Evolutionary conservation across 64 coral and sea anemone species (phyloP).

Genomic region (Catalaphyllia jardinei): DNA sequence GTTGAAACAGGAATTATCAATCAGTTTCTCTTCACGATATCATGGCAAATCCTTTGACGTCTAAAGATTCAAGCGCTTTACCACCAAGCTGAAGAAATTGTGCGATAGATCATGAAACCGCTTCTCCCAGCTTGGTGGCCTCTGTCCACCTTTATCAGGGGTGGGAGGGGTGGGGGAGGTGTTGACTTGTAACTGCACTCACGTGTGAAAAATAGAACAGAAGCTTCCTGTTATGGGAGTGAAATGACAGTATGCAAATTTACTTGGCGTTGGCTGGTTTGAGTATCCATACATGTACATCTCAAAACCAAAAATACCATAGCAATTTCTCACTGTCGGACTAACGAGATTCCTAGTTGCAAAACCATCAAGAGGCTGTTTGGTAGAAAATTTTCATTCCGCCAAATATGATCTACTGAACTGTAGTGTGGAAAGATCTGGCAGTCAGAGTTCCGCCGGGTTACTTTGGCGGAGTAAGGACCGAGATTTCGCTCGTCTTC

Average conservation of each 20-base stretch:
- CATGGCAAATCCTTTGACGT: not conserved
- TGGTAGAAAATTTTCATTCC: not conserved
- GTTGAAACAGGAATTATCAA: not conserved
- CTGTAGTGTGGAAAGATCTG: not conserved
- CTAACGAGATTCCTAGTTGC: not conserved
- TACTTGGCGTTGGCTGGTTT: not conserved
- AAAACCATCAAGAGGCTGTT: not conserved
- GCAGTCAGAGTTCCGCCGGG: no score
- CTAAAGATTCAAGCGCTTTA: not conserved
- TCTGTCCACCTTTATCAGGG: no score
- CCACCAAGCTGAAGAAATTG: not conserved
- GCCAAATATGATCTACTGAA: no score
- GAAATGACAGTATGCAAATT: constrained; percentile 30
- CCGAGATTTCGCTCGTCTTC: no score
- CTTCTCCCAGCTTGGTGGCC: not conserved
- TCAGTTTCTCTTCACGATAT: not conserved
- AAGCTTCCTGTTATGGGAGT: not conserved
- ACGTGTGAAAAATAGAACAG: not conserved
- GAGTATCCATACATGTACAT: not conserved
- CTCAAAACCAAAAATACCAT: no score
- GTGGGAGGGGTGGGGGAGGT: no score
- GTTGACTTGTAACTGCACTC: not conserved
- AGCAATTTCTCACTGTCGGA: not conserved
- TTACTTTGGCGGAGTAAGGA: no score
- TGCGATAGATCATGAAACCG: not conserved